Evolutionary conservation across 2,113 vertebrate species (phyloP).

Genomic region (Falcunculus frontatus): DNA sequence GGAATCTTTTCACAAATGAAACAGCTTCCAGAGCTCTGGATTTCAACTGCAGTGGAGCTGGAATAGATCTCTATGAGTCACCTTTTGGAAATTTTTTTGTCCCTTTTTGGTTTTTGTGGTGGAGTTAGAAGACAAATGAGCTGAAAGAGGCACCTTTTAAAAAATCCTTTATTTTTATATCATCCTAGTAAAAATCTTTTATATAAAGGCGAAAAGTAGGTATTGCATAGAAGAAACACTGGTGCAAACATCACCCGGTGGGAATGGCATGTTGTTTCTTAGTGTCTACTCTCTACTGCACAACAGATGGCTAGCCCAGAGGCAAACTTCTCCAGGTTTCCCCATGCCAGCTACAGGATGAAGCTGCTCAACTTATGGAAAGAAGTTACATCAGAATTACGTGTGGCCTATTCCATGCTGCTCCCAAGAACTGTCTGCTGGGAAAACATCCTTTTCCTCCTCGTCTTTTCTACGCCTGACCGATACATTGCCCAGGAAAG

Average conservation of each 20-base stretch:
- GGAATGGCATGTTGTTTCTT: conserved; percentile 71
- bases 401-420: not conserved
- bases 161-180: conserved; percentile 80
- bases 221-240: conserved; percentile 81
- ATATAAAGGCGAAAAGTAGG: conserved; percentile 80
- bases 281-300: conserved; percentile 63
- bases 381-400: not conserved
- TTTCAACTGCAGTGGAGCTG: not conserved
- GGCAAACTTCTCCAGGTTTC: conserved; percentile 61
- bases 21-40: not conserved
- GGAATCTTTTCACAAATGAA: not conserved
- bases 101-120: not conserved
- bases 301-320: conserved; percentile 27
- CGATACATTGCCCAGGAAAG: not conserved
- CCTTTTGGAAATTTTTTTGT: not conserved
- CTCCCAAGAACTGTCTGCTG: not conserved
- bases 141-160: conserved; percentile 48
- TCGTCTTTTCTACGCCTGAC: not conserved
- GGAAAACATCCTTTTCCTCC: not conserved
- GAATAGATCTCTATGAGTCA: not conserved
- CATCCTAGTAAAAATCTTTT: conserved; percentile 81
- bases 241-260: conserved; percentile 68
- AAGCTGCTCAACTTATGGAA: not conserved
- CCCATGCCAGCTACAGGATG: conserved; percentile 25
- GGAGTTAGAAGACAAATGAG: not conserved